Conservation (phyloP, 2,888 invertebrate species). For the Phoenoteleia sp. region DNA sequence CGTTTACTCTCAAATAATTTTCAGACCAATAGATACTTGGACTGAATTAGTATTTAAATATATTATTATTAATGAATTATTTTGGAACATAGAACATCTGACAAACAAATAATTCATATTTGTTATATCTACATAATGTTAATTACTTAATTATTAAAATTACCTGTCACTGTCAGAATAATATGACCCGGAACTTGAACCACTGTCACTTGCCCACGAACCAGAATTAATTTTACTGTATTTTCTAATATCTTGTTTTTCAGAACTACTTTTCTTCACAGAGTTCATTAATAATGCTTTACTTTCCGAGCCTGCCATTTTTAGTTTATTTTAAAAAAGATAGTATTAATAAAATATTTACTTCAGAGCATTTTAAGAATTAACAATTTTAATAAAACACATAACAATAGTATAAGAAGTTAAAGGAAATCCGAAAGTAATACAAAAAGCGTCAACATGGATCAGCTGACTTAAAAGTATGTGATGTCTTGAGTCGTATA, state of each 20-base stretch:
- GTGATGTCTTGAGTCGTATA: background rate
- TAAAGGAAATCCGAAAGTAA: conserved; percentile 3
- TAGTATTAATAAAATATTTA: background rate
- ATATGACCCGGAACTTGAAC: conserved; percentile 84
- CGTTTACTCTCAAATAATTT: too few relatives aligned
- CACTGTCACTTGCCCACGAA: conserved; percentile 85
- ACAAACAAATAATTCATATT: too few relatives aligned
- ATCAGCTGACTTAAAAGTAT: conserved; percentile 54
- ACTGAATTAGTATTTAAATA: too few relatives aligned
- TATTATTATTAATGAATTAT: too few relatives aligned
- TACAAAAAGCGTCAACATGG: conserved; percentile 50
- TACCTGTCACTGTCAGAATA: conserved; percentile 84
- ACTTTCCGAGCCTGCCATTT: conserved; percentile 62
- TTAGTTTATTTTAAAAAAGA: background rate
- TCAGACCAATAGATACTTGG: too few relatives aligned
- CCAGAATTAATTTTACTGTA: conserved; percentile 81
- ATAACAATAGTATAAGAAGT: background rate
- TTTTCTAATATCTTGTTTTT: conserved; percentile 18
- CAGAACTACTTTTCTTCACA: conserved; percentile 8
- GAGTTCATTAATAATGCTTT: conserved; percentile 44
- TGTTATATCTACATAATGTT: too few relatives aligned
- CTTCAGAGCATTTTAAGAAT: background rate
- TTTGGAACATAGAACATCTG: too few relatives aligned
- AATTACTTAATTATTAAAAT: background rate
- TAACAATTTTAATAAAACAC: background rate